phyloP scores from a whole-genome alignment of 2,888 invertebrate genomes.

The Hemithea aestivaria region DNA sequence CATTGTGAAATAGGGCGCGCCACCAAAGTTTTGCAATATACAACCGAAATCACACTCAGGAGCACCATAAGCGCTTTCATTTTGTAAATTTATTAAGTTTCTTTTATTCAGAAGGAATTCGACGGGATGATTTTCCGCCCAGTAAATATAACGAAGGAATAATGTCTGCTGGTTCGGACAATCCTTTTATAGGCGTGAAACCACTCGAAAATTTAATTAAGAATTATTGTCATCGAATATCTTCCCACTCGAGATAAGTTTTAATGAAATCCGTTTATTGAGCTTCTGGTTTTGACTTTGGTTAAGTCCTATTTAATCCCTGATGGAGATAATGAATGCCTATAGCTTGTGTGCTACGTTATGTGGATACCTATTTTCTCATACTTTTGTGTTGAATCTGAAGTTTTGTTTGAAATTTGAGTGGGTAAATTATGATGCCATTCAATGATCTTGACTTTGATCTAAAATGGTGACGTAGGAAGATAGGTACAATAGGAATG shows the following conservation, averaged over 20 bases:
- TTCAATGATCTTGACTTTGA: no score
- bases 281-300: neutral
- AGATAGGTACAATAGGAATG: no score
- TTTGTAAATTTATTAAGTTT: slow-evolving; percentile 24
- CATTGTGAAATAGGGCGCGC: slow-evolving; percentile 31
- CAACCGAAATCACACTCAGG: slow-evolving; percentile 40
- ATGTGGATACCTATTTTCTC: no score
- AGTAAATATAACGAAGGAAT: slow-evolving; percentile 1
- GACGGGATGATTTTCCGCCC: slow-evolving; percentile 4
- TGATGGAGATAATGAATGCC: no score
- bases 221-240: slow-evolving; percentile 25
- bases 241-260: slow-evolving; percentile 32
- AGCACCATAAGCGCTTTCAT: slow-evolving; percentile 48
- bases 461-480: no score
- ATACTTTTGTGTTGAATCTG: no score
- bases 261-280: slow-evolving; percentile 21
- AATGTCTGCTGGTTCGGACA: slow-evolving; percentile 15
- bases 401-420: no score
- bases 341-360: no score
- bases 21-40: slow-evolving; percentile 43
- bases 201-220: slow-evolving; percentile 39
- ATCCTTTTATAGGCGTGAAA: slow-evolving; percentile 29
- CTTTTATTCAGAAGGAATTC: slow-evolving; percentile 28
- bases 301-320: no score
- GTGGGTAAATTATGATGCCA: no score